Evolutionary conservation across 2,797 vertebrate genomes (phyloP), one percentile per base, ranked within the genome.

Genomic region (Hoplostethus atlanticus): DNA sequence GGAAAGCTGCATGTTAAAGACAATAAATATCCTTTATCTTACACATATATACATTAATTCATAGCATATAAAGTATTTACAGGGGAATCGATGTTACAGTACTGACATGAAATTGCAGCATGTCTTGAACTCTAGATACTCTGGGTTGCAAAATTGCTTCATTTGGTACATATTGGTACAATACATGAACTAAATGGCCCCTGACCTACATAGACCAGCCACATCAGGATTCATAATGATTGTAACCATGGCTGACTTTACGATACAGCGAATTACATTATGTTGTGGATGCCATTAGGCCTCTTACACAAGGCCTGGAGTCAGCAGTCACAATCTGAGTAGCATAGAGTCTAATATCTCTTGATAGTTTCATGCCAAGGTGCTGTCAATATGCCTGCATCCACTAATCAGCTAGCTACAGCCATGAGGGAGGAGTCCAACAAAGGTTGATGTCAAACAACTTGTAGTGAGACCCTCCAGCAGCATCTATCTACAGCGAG

Each of bases 11-110:
- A 47, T 44, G n/a, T 44, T 65, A 25, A 38, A 30, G 21, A 67
- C 54, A 89, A 87, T 87, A 91, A 91, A 90, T 91, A 93, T 70
- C 60, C 6, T 81, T 88, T 88, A 87, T 86, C 86, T 76, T 65
- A 85, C 60, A 67, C 50, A 76, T 80, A 76, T 71, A 87, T 63
- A 86, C 53, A 78, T n/a, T 8, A 52, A 55, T 74, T 74, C 40
- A 79, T 6, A 81, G 13, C 73, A 66, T 77, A 52, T 62, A 1
- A 79, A 76, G n/a, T 84, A 88, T 90, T 80, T 85, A 89, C 80
- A 89, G 3, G 15, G 7, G 36, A 47, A 38, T 57, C 48, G 72
- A 15, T 66, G 64, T 61, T 62, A 76, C 47, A 84, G 25, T 73
- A 76, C 54, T 21, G 31, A 73, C 13, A 42, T 54, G 30, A 38